Evolutionary conservation across 2,888 invertebrate genomes (phyloP), one percentile per base, ranked within the genome.

Genomic region (Trichacis sp.): DNA sequence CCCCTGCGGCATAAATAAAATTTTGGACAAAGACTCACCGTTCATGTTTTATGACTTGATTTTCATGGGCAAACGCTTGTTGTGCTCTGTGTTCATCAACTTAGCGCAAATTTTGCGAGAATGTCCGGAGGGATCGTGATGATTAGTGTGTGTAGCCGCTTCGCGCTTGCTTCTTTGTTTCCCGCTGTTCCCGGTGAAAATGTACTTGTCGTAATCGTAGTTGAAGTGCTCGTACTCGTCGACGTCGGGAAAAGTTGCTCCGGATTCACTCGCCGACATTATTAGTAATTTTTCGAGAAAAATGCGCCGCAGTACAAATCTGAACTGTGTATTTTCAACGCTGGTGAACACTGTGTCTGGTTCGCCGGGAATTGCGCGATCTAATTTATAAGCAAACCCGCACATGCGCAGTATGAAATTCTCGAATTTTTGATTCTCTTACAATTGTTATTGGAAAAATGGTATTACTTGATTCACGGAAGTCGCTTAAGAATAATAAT

Each of bases 171-270:
- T 89, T 71, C 96, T 88, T 78, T 95, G 94, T 84, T 97, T 96
- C 67, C 97, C 97, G 81, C 95, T 92, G 86, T 95, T 94, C 18
- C 93, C 92, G 42, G 91, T 90, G 85, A 91, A 92, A 69, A 96
- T 90, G 84, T 93, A 92, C 86, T 96, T 96, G 85, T 95, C 96
- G 87, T 93, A 91, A 77, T 95, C 95, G 85, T 92, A 96, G 86
- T 96, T 96, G 88, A 94, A 97, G 83, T 95, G 93, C 82, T 97
- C 97, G 89, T 95, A 95, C 82, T 95, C 91, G 87, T 97, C 96
- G 84, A 92, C 92, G 87, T 93, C 90, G n/a, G n/a, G n/a, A n/a
- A n/a, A n/a, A n/a, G n/a, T n/a, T n/a, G n/a, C n/a, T n/a, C n/a
- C n/a, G n/a, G n/a, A n/a, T n/a, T n/a, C n/a, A n/a, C n/a, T n/a